These are phyloP conservation scores for Bambusicola thoracicus DNA, from an alignment of 2,113 vertebrate genomes.

Conservation along the genomic window DNA sequence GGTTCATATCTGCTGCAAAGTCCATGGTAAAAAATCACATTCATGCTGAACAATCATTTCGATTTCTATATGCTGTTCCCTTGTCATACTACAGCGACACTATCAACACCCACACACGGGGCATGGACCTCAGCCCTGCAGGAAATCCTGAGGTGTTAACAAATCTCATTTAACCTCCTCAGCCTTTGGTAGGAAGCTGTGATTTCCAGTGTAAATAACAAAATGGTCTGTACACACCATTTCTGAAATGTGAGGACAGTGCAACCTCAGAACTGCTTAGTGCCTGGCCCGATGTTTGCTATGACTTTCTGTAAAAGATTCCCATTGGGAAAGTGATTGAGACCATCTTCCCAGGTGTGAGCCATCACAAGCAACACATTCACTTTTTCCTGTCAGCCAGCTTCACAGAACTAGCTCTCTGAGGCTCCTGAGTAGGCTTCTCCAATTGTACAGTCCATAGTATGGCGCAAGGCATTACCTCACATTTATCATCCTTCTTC, in stretches of 20 bases:
- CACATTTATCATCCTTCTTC: accelerated
- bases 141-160: not conserved
- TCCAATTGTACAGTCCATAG: not conserved
- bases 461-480: not conserved
- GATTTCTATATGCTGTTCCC: not conserved
- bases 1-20: not conserved
- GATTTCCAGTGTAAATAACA: constrained; percentile 18
- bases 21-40: not conserved
- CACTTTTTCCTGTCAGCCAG: not conserved
- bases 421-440: not conserved
- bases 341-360: not conserved
- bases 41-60: not conserved
- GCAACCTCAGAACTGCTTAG: not conserved
- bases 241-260: not conserved
- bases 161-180: constrained; percentile 44
- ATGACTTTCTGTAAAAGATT: not conserved
- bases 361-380: not conserved
- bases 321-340: not conserved
- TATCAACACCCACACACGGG: constrained; percentile 29
- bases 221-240: not conserved
- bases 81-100: not conserved
- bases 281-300: not conserved
- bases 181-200: constrained; percentile 1
- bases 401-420: not conserved
- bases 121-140: not conserved